Evolutionary conservation across 2,113 vertebrate species (phyloP).

Genomic region (Cervus canadensis): DNA sequence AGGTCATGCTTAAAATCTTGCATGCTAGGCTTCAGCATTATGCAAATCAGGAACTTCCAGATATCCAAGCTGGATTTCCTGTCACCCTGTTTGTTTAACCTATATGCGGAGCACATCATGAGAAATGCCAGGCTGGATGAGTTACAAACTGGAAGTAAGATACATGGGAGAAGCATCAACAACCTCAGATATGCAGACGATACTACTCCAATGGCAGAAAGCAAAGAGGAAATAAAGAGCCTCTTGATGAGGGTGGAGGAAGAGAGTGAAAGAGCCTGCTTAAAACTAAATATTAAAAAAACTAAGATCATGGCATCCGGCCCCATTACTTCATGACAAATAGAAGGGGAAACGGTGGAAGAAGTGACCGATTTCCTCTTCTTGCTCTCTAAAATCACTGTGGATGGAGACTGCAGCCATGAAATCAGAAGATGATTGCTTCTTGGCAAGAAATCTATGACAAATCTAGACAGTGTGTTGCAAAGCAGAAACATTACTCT

Average conservation of each 20-base stretch:
- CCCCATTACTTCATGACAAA: background rate
- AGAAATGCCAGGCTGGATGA: background rate
- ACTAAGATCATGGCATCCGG: background rate
- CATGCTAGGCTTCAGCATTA: background rate
- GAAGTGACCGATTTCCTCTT: background rate
- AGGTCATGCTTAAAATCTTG: background rate
- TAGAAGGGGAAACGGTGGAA: background rate
- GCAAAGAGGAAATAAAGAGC: background rate
- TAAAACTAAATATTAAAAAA: background rate
- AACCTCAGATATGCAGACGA: background rate
- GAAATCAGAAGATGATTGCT: background rate
- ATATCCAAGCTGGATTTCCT: background rate
- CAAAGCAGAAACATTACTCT: background rate
- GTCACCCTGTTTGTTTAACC: background rate
- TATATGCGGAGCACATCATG: background rate
- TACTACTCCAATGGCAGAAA: background rate
- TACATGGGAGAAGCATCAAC: background rate
- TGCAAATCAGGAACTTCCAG: background rate
- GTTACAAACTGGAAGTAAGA: background rate
- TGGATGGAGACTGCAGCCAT: background rate
- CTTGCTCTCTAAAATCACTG: background rate
- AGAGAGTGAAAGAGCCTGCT: background rate
- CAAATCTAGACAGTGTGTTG: background rate
- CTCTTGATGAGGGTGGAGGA: background rate
- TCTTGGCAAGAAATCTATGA: background rate